Conservation (phyloP, 2,888 invertebrate genomes). For the Monochamus alternatus region DNA sequence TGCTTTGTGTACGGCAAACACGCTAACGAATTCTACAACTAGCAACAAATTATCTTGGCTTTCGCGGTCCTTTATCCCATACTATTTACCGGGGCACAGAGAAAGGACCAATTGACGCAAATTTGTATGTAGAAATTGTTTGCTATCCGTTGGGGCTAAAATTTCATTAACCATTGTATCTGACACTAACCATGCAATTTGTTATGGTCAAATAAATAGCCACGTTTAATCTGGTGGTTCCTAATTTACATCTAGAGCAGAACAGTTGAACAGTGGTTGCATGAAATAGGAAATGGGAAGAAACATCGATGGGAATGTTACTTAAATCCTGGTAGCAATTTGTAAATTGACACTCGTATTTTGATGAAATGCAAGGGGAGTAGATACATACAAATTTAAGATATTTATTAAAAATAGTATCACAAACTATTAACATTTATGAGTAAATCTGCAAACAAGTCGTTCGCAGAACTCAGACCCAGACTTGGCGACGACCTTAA, state of each 20-base stretch:
- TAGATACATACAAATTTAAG: no score
- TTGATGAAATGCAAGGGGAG: no score
- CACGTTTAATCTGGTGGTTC: slow-evolving; percentile 22
- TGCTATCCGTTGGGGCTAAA: slow-evolving; percentile 43
- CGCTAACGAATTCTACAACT: slow-evolving; percentile 35
- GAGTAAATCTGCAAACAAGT: no score
- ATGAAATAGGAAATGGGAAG: background rate
- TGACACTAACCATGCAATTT: slow-evolving; percentile 40
- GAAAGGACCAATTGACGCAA: slow-evolving; percentile 43
- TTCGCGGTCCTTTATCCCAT: slow-evolving; percentile 25
- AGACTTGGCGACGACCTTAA: no score
- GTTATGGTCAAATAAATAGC: slow-evolving; percentile 42
- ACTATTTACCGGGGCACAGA: slow-evolving; percentile 26
- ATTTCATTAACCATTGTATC: slow-evolving; percentile 50
- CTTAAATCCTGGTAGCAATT: no score
- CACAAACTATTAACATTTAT: no score
- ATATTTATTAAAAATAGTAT: no score
- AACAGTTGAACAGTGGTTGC: slow-evolving; percentile 17
- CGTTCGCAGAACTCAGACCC: no score
- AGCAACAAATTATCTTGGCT: slow-evolving; percentile 36
- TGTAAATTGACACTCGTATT: no score
- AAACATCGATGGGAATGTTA: background rate
- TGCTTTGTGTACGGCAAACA: slow-evolving; percentile 33
- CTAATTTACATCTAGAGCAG: slow-evolving; percentile 32
- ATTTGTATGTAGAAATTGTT: slow-evolving; percentile 47